Evolutionary conservation across 2,797 vertebrate genomes (phyloP), one percentile per base, ranked within the genome.

Genomic region (Octomys mimax): DNA sequence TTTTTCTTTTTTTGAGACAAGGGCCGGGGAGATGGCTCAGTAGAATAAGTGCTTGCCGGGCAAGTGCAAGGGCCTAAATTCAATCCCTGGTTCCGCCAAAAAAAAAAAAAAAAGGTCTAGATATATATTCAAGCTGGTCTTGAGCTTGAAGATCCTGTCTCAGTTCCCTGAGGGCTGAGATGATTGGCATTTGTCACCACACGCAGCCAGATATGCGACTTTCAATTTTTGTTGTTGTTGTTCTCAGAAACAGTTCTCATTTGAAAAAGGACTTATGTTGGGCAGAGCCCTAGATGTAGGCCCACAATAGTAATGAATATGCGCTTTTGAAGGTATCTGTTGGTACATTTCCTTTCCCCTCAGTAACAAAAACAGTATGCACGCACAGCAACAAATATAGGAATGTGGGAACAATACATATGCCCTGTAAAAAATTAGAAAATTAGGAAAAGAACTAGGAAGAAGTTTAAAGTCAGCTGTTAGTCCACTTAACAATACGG

Each of bases 261-360:
- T 94, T n/a, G 28, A 92, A 92, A 87, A 42, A 49, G 39, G n/a
- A 80, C 57, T 82, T 91, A 16, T 61, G 21, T 89, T 92, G 33
- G 21, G 12, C 36, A 89, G 57, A 46, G 19, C 11, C n/a, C 42
- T 85, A 88, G 33, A 77, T 85, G 31, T 57, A 91, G 61, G 54
- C 64, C 31, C 84, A 54, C 18, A 46, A 7, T 86, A 75, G 66
- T 68, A 85, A 39, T 52, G 71, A 19, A 91, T 70, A 75, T 21
- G 61, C 5, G 12, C 66, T 79, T 90, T 89, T 8, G 11, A 84
- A 94, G 79, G 85, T 49, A 22, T 33, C 54, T 31, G 12, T 91
- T 90, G 66, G 31, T 64, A 94, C 91, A 85, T 78, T 59, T 86
- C 36, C 42, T 61, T 59, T 59, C 10, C 13, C 14, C 6, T 71